A percentile compares a stretch with the other conserved stretches of the same genome.
phyloP scores from a whole-genome alignment of 2,888 invertebrate species.

The Nephrotoma guestfalica region DNA sequence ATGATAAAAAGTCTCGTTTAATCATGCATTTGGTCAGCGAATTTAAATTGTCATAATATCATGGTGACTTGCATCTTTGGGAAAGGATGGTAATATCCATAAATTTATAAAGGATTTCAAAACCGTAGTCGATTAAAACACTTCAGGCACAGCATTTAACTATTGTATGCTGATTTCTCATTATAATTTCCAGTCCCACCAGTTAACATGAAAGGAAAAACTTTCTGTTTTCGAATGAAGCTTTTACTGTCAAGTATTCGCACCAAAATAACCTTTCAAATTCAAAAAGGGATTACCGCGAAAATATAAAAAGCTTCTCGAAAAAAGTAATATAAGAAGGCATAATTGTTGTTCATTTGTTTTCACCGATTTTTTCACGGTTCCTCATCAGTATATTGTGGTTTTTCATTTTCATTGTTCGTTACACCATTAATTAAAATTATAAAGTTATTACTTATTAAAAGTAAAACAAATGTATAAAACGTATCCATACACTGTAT shows the following conservation, averaged over 20 bases:
- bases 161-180: neutral
- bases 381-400: neutral
- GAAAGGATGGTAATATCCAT: no score
- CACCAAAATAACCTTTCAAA: neutral
- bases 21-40: no score
- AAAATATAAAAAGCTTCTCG: neutral
- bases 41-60: no score
- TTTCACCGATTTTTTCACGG: neutral
- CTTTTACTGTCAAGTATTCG: neutral
- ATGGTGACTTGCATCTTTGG: no score
- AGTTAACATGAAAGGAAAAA: neutral
- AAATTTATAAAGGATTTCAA: no score
- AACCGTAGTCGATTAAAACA: neutral
- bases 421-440: neutral
- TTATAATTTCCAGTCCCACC: neutral
- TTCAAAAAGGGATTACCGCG: neutral
- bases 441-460: neutral
- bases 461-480: neutral
- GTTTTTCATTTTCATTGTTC: neutral
- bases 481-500: neutral
- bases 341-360: neutral
- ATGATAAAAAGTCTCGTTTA: no score
- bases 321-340: neutral
- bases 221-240: neutral
- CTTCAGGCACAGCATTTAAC: neutral